Evolutionary conservation across 1,140 invertebrate genomes (phyloP).

Genomic region (Galleria mellonella): DNA sequence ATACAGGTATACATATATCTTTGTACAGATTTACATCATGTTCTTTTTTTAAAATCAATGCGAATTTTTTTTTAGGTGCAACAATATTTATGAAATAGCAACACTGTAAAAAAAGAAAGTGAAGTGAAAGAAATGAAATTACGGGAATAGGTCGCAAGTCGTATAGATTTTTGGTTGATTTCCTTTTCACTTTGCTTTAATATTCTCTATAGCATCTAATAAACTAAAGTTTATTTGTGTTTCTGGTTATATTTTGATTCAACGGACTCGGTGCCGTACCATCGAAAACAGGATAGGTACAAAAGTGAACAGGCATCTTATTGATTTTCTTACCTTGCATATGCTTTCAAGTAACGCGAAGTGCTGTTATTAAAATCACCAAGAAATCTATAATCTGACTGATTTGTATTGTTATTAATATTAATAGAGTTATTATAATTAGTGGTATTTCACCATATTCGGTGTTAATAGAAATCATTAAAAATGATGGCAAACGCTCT

Average conservation of each 20-base stretch:
- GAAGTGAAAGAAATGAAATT: slow-evolving; percentile 73
- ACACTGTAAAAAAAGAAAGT: slow-evolving; percentile 68
- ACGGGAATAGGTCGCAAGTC: slow-evolving; percentile 72
- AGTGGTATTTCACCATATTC: slow-evolving; percentile 45
- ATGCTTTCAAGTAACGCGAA: slow-evolving; percentile 70
- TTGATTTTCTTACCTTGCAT: slow-evolving; percentile 73
- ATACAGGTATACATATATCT: too few relatives aligned
- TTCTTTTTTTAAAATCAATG: too few relatives aligned
- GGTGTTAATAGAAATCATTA: slow-evolving; percentile 40
- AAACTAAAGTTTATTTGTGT: slow-evolving; percentile 65
- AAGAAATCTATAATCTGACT: slow-evolving; percentile 48
- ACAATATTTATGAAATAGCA: slow-evolving; percentile 26
- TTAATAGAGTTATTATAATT: slow-evolving; percentile 21
- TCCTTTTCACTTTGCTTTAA: slow-evolving; percentile 71
- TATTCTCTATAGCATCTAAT: slow-evolving; percentile 68
- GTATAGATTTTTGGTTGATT: slow-evolving; percentile 74
- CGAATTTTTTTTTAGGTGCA: neutral
- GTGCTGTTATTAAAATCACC: slow-evolving; percentile 52
- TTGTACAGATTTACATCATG: too few relatives aligned
- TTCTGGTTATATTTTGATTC: slow-evolving; percentile 60
- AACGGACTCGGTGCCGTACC: slow-evolving; percentile 41
- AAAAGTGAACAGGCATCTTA: slow-evolving; percentile 69
- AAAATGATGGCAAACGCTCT: slow-evolving; percentile 74
- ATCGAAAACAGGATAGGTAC: slow-evolving; percentile 63
- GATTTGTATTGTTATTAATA: slow-evolving; percentile 27